phyloP scores from a whole-genome alignment of 2,797 vertebrate genomes.

The Todus mexicanus region DNA sequence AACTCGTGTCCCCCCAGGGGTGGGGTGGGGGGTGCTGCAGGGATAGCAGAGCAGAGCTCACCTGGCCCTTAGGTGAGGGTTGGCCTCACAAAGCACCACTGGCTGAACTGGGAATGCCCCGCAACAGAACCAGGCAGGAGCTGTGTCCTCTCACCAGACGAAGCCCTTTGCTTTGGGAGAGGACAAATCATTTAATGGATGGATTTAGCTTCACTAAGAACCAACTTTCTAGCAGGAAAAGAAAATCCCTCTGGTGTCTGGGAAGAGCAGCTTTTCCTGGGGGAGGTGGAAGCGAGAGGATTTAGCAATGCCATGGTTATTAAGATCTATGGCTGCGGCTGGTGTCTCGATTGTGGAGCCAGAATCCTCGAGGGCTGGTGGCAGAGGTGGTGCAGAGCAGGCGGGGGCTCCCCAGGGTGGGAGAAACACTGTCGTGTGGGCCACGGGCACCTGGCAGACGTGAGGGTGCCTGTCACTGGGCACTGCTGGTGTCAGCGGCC shows the following conservation, averaged over 20 bases:
- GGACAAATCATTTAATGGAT: not conserved
- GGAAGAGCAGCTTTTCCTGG: not conserved
- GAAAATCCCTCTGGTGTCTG: not conserved
- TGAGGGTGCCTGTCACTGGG: not conserved
- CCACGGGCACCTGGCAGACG: not conserved
- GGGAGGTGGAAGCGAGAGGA: not conserved
- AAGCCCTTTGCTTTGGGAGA: not conserved
- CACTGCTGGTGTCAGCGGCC: too few relatives aligned
- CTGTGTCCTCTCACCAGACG: not conserved
- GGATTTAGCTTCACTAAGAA: not conserved
- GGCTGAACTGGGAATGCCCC: rapidly evolving
- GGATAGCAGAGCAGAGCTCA: not conserved
- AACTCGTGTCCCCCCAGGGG: rapidly evolving
- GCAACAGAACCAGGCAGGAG: rapidly evolving
- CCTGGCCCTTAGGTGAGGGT: not conserved
- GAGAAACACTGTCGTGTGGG: rapidly evolving
- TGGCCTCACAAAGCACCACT: not conserved
- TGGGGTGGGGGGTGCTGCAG: not conserved
- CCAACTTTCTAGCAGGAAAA: not conserved
- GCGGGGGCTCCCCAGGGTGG: not conserved
- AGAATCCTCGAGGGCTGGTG: too few relatives aligned
- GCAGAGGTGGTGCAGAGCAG: not conserved
- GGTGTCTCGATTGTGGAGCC: not conserved
- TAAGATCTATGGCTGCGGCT: not conserved
- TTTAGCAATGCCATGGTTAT: not conserved